Evolutionary conservation across 1,140 invertebrate genomes (phyloP), one percentile per base, ranked within the genome.

Genomic region (Phthorimaea operculella): DNA sequence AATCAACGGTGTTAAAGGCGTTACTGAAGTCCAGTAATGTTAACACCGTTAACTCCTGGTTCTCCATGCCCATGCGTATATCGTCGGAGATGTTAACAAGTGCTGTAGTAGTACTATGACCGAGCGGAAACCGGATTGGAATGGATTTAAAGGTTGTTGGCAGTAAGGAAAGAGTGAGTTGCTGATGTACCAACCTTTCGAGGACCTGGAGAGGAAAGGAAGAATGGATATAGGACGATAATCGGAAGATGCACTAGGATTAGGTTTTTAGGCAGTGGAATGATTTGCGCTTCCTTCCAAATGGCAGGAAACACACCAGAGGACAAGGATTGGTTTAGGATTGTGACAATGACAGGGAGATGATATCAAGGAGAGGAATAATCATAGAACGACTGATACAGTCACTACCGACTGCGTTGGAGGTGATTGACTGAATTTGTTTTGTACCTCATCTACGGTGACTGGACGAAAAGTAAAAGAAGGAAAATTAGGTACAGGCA

Each of bases 201-300:
- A 47, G 45, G 16, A 18, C 45, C 9, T 47, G 16, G 45, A 47
- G 11, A 47, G 45, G 16, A 47, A 47, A 47, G 45, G 45, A 14
- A 47, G 15, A 16, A 47, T 47, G 14, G 45, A 47, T n/a, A 47
- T 47, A 4, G 45, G 45, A 1, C 45, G 14, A 47, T 47, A 47
- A 3, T 47, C 17, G 14, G 48, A 55, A 33, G 55, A 60, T 10
- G 50, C 28, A 1, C n/a, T 16, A 47, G 62, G 58, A 57, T 58
- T 58, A 4, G 50, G 0, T 39, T 56, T 57, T 64, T 60, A 6
- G 58, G 54, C 34, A 56, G 14, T 0, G 54, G 53, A 28, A 52
- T 60, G 8, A 64, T 44, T n/a, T 60, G 15, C 3, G 56, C 56
- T 4, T 54, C 42, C 53, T 60, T 60, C 62, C 58, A 64, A 4